These are phyloP conservation scores for Goniozus legneri DNA, from an alignment of 1,140 invertebrate genomes.

Conservation along the genomic window DNA sequence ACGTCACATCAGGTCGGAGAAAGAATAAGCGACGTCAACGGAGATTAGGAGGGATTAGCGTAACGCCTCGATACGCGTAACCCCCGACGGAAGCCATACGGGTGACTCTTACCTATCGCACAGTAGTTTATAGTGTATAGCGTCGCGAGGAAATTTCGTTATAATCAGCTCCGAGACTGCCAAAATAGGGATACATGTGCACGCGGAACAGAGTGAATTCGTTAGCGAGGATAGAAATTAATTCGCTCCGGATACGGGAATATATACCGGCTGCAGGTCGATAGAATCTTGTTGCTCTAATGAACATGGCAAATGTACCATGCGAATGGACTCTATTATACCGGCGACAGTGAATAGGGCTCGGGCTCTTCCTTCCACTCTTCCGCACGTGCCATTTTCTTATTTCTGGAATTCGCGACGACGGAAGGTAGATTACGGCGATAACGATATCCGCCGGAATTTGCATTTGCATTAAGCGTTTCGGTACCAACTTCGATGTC, in stretches of 20 bases:
- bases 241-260: conserved; percentile 31
- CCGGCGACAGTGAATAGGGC: conserved; percentile 1
- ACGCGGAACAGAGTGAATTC: conserved; percentile 28
- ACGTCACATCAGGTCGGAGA: too few species aligned
- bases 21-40: conserved; percentile 15
- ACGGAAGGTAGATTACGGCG: too few species aligned
- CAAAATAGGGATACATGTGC: too few species aligned
- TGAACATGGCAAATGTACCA: conserved; percentile 28
- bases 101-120: too few species aligned
- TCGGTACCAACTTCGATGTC: too few species aligned
- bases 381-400: not conserved
- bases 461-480: too few species aligned
- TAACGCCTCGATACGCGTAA: too few species aligned
- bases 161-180: too few species aligned
- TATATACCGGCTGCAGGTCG: conserved; percentile 29
- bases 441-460: too few species aligned
- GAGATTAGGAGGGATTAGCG: conserved; percentile 19
- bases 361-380: conserved; percentile 1
- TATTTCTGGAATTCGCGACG: not conserved
- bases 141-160: too few species aligned
- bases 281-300: conserved; percentile 35
- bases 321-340: conserved; percentile 16
- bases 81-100: too few species aligned
- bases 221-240: conserved; percentile 37
- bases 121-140: too few species aligned